Conservation (phyloP, 92 coral and sea anemone genomes). For the Epizoanthus ramosus region DNA sequence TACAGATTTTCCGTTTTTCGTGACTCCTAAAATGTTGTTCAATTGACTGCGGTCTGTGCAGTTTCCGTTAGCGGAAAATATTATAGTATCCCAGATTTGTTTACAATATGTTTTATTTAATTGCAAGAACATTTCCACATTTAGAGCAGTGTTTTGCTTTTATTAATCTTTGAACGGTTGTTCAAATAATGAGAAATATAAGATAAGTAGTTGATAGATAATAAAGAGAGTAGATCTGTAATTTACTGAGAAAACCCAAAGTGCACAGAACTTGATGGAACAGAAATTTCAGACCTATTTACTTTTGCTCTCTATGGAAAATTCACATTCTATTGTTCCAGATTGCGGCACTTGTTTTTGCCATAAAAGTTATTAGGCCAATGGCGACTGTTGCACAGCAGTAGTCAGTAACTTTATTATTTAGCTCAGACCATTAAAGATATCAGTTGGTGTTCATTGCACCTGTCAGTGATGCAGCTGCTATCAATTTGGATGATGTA, state of each 20-base stretch:
- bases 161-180: neutral
- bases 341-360: neutral
- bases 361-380: neutral
- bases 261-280: too few species aligned
- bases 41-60: neutral
- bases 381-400: neutral
- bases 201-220: neutral
- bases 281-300: too few species aligned
- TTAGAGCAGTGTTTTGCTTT: neutral
- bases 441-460: neutral
- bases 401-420: neutral
- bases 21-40: neutral
- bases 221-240: neutral
- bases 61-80: conserved; percentile 2
- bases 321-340: neutral
- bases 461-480: conserved; percentile 21
- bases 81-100: neutral
- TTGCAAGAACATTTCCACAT: too few species aligned
- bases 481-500: neutral
- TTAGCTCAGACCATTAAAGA: neutral
- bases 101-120: neutral
- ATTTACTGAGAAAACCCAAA: neutral
- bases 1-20: neutral
- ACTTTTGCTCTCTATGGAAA: neutral
- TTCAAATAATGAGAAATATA: neutral